Percentiles rank a stretch among this genome's conserved stretches.
Conservation (phyloP, 1,140 invertebrate species). For the Tachypleus tridentatus region DNA sequence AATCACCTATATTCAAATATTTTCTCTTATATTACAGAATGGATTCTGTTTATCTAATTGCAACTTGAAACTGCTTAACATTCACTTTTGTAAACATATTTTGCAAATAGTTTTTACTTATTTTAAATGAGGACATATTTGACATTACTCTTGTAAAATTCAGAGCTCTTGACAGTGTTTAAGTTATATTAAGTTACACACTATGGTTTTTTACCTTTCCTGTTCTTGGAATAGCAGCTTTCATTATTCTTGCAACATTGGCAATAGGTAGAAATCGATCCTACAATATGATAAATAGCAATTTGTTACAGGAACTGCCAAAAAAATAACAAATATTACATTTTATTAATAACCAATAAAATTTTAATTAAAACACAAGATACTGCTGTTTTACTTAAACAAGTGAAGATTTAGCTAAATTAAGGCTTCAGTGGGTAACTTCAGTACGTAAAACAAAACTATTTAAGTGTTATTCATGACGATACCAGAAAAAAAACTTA, state of each 20-base stretch:
- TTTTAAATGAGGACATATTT: too few relatives aligned
- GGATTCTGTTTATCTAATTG: too few relatives aligned
- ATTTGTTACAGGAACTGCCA: conserved; percentile 1
- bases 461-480: too few relatives aligned
- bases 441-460: not conserved
- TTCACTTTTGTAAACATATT: too few relatives aligned
- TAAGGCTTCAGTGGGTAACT: not conserved
- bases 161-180: not conserved
- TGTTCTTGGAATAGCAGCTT: conserved; percentile 85
- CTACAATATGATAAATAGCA: conserved; percentile 38
- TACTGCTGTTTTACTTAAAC: not conserved
- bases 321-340: not conserved
- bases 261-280: conserved; percentile 95
- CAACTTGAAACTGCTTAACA: too few relatives aligned
- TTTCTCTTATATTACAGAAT: too few relatives aligned
- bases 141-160: not conserved
- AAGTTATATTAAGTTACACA: conserved; percentile 6
- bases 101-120: too few relatives aligned
- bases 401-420: not conserved
- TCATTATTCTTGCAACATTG: conserved; percentile 99
- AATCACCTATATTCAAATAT: too few relatives aligned
- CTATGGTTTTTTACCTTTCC: conserved; percentile 61
- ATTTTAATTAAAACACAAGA: not conserved
- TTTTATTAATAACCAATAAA: conserved; percentile 9
- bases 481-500: too few relatives aligned